Evolutionary conservation across 2,888 invertebrate genomes (phyloP).

Genomic region (Alcis repandata): DNA sequence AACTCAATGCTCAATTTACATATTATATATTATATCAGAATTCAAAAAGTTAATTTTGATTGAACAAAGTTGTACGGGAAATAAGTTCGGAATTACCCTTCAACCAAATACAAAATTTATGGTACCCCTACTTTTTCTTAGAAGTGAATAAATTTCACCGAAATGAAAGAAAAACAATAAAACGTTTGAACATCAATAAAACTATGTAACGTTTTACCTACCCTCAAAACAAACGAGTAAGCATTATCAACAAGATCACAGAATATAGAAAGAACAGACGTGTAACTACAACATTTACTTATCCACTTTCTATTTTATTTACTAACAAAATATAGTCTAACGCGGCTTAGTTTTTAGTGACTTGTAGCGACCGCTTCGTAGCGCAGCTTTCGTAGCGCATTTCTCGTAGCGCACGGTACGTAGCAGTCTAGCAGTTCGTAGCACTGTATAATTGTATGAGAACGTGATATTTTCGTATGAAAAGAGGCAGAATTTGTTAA

Average conservation of each 20-base stretch:
- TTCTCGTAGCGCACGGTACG: background rate
- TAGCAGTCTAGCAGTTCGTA: background rate
- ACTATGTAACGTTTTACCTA: background rate
- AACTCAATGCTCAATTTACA: no score
- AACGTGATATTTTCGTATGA: no score
- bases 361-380: no score
- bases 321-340: background rate
- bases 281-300: background rate
- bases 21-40: no score
- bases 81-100: no score
- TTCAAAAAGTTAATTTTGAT: no score
- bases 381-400: background rate
- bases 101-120: no score
- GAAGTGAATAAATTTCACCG: background rate
- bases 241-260: background rate
- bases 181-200: constrained; percentile 9
- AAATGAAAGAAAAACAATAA: constrained; percentile 2
- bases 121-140: no score
- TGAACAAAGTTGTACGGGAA: no score
- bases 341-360: no score
- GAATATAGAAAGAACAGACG: background rate
- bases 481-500: no score
- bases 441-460: no score
- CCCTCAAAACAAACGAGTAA: constrained; percentile 9
- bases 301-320: background rate